Evolutionary conservation across 1,140 invertebrate species (phyloP), one percentile per base, ranked within the genome.

Genomic region (Ooceraea biroi): DNA sequence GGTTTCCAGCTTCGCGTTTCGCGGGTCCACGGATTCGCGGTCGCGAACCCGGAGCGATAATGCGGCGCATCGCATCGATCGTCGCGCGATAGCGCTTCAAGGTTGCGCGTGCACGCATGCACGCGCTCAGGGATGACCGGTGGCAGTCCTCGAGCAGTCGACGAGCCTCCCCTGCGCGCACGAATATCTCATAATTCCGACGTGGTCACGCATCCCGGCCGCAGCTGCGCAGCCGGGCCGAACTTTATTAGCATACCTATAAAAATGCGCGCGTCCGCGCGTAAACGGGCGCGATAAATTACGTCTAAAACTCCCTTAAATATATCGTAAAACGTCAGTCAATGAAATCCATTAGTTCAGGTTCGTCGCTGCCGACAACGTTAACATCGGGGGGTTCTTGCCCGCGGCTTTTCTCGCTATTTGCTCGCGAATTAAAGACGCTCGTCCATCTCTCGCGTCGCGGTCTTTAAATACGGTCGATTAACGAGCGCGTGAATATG

Each of bases 221-320:
- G 90, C 91, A 91, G 92, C 92, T 93, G 92, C 90, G 89, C 83
- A 1, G 30, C 30, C 30, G 74, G n/a, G 84, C 87, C 66, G 52
- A 77, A 91, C 88, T 93, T 93, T 94, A 94, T 94, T 94, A 94
- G 92, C 93, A 93, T 93, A 92, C 88, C 91, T 94, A 93, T 93
- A 94, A 93, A 94, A 94, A 92, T 93, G 92, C 88, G 88, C 85
- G 87, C 88, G 73, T 80, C 63, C 65, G 76, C 80, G 50, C 80
- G 83, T 90, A 92, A 93, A 93, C 89, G 90, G 87, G 90, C 89
- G 86, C 89, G 89, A 90, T 93, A 93, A 93, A 94, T 93, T 93
- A 93, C 90, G 87, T 86, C 89, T 85, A 89, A 91, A 91, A 91
- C 87, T 90, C 86, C 87, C 90, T 92, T 92, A 92, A 93, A 92